Evolutionary conservation across 2,113 vertebrate genomes (phyloP), one percentile per base, ranked within the genome.

Genomic region (Pelobates fuscus): DNA sequence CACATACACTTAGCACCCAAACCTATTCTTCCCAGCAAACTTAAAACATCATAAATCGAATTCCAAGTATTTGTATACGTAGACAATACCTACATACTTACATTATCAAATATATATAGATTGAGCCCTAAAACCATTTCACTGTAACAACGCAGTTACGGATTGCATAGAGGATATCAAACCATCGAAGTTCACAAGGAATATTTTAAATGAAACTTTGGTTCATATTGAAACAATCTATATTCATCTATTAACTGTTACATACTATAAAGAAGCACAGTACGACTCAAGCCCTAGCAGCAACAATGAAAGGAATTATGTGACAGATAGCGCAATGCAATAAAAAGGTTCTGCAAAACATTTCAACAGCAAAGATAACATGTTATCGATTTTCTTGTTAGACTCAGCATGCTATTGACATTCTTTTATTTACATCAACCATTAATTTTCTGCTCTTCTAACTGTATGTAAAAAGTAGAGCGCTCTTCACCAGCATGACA

Each of bases 261-360:
- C 26, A 54, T 72, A 32, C 3, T 14, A 63, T 72, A 43, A 65
- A 32, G 21, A 17, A 74, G 27, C 32, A 46, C 71, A 58, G 27
- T 44, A 41, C 55, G 59, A 23, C 37, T 23, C 24, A 75, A 44
- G 71, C 37, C 67, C 52, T 23, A 49, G 25, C 27, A 23, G 43
- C 43, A 41, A 17, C 1, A 67, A 66, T 75, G 37, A 74, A 63
- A 25, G 27, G 29, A 30, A 17, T 54, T 54, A 63, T 64, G 59
- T 72, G 60, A 72, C 43, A 72, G 67, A 75, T 75, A 66, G 49
- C 66, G 71, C 63, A 67, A 66, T 27, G 59, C 41, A 65, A 20
- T 12, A 62, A 71, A 75, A 54, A 58, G 32, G 15, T 30, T 49
- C 49, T 58, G 61, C 71, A 46, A 29, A 26, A 43, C 62, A 46